Conservation (phyloP, 2,797 vertebrate genomes). For the Pteropus rufus region DNA sequence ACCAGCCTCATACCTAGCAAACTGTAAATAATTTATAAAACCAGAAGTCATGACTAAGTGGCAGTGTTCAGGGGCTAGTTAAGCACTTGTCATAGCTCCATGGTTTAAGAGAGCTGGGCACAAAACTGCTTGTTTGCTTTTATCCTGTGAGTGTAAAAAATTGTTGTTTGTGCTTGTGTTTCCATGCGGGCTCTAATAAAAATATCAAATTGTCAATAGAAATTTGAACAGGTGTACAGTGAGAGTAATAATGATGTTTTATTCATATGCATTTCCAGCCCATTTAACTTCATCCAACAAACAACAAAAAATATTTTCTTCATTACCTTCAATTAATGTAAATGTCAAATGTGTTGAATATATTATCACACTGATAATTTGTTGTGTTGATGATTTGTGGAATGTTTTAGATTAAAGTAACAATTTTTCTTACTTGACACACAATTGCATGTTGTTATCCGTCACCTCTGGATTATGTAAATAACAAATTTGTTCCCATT, state of each 20-base stretch:
- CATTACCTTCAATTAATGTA: constrained; percentile 86
- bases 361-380: constrained; percentile 81
- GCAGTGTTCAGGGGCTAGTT: constrained; percentile 81
- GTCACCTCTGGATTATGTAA: constrained; percentile 66
- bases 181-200: constrained; percentile 77
- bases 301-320: constrained; percentile 86
- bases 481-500: constrained; percentile 69
- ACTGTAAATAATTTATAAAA: constrained; percentile 87
- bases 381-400: constrained; percentile 76
- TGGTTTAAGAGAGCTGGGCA: constrained; percentile 69
- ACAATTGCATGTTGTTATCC: constrained; percentile 58
- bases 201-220: constrained; percentile 82
- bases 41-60: constrained; percentile 84
- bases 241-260: constrained; percentile 82
- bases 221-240: constrained; percentile 82
- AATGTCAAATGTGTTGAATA: constrained; percentile 86
- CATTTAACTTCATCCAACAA: constrained; percentile 82
- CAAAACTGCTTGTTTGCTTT: constrained; percentile 70
- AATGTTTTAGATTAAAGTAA: constrained; percentile 81
- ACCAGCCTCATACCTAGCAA: constrained; percentile 83
- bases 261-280: constrained; percentile 84
- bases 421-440: constrained; percentile 73
- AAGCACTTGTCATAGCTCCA: constrained; percentile 78
- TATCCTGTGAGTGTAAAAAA: constrained; percentile 71
- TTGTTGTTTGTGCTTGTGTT: constrained; percentile 72